Conservation (phyloP, 2,113 vertebrate genomes). For the Peromyscus polionotus region DNA sequence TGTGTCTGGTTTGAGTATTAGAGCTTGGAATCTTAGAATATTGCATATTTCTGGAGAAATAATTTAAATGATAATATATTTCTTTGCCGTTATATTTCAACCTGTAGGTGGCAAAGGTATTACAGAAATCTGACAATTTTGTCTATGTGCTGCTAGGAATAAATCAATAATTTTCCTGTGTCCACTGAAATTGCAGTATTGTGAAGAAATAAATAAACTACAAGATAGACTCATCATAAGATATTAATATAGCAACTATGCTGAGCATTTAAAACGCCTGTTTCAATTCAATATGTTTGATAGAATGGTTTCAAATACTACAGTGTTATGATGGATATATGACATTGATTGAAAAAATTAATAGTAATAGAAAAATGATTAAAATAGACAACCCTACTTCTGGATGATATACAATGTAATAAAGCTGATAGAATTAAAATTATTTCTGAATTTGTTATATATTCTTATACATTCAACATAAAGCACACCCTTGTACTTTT, state of each 20-base stretch:
- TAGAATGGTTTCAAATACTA: neutral
- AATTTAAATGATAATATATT: slow-evolving; percentile 74
- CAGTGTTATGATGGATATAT: neutral
- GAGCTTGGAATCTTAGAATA: slow-evolving; percentile 41
- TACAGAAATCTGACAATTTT: slow-evolving; percentile 40
- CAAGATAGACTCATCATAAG: slow-evolving; percentile 40
- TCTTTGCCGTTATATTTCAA: slow-evolving; percentile 52
- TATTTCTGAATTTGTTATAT: slow-evolving; percentile 16
- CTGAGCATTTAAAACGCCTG: slow-evolving; percentile 9
- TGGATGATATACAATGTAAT: neutral
- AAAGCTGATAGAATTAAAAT: neutral
- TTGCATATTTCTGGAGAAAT: slow-evolving; percentile 42
- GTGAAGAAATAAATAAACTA: slow-evolving; percentile 49
- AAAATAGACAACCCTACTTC: neutral
- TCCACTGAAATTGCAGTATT: slow-evolving; percentile 21
- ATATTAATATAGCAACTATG: neutral
- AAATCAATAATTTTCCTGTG: slow-evolving; percentile 17
- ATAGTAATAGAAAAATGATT: neutral
- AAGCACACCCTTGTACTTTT: neutral
- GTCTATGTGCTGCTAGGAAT: neutral
- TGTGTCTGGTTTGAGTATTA: slow-evolving; percentile 15
- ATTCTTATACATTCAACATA: neutral
- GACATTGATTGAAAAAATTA: slow-evolving; percentile 17
- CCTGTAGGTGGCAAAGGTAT: slow-evolving; percentile 43
- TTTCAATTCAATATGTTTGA: neutral